A percentile compares a stretch with the other conserved stretches of the same genome.
phyloP scores from a whole-genome alignment of 2,113 vertebrate species.

The Petrocephalus microphthalmus region DNA sequence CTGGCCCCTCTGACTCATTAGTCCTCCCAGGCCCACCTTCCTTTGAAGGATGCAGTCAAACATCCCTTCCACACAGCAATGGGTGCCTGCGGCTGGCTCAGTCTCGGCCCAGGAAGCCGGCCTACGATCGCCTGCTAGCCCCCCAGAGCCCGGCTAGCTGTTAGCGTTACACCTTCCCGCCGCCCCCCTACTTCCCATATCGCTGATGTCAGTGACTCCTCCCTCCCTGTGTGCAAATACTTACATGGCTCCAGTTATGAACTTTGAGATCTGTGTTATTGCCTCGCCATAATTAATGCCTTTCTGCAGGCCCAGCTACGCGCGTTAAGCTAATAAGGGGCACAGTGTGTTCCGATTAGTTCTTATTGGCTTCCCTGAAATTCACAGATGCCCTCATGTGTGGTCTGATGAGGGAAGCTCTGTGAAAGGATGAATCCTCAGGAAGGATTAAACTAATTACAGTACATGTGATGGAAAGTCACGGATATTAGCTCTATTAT shows the following conservation, averaged over 20 bases:
- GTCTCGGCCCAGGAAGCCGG: background rate
- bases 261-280: conserved; percentile 38
- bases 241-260: conserved; percentile 41
- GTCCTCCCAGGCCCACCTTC: background rate
- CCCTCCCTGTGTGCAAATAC: conserved; percentile 32
- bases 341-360: conserved; percentile 30
- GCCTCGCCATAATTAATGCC: conserved; percentile 37
- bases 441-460: conserved; percentile 5
- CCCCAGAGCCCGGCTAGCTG: background rate
- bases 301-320: conserved; percentile 20
- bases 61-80: background rate
- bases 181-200: conserved; percentile 40
- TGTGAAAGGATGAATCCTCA: background rate
- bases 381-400: conserved; percentile 28
- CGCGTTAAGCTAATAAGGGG: conserved; percentile 29
- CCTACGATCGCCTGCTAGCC: background rate
- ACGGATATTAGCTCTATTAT: background rate
- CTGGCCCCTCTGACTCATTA: background rate
- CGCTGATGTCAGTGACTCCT: conserved; percentile 42
- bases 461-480: background rate
- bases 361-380: conserved; percentile 23
- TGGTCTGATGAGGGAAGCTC: conserved; percentile 21
- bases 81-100: background rate
- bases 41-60: background rate
- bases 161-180: conserved; percentile 1